phyloP scores from a whole-genome alignment of 1,140 invertebrate genomes.

The Portunus trituberculatus region DNA sequence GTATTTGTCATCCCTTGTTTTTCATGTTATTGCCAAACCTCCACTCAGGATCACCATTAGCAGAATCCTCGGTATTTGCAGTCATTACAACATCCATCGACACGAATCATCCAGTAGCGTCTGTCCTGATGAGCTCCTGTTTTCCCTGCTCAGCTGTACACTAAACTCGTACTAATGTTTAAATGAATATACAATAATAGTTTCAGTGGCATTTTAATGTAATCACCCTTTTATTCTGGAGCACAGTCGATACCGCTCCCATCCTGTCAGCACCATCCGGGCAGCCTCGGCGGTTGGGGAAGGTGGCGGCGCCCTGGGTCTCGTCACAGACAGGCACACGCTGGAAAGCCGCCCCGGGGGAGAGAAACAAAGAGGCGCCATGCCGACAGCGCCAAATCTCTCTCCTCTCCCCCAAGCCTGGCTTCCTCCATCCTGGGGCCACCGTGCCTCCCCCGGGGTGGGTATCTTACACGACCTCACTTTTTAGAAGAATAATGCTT shows the following conservation, averaged over 20 bases:
- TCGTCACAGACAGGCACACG: constrained; percentile 15
- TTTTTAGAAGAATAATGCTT: neutral
- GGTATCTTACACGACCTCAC: neutral
- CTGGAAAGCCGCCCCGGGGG: neutral
- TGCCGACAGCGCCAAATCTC: neutral
- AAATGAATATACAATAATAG: too few relatives aligned
- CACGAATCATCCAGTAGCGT: neutral
- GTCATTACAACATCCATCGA: too few relatives aligned
- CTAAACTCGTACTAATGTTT: too few relatives aligned
- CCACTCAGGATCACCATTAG: too few relatives aligned
- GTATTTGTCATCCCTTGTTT: too few relatives aligned
- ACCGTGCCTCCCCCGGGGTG: neutral
- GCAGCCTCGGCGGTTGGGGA: neutral
- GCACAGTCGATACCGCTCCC: neutral
- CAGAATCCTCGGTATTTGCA: too few relatives aligned
- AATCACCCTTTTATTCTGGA: neutral
- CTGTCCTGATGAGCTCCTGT: neutral
- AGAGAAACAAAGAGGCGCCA: neutral
- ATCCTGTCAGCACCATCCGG: neutral
- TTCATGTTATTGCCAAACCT: too few relatives aligned
- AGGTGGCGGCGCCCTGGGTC: neutral
- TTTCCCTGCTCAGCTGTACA: neutral
- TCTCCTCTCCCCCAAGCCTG: neutral
- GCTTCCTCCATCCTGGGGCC: neutral
- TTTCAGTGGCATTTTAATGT: neutral